Conservation (phyloP, 2,888 invertebrate genomes). For the Chirona hameri region DNA sequence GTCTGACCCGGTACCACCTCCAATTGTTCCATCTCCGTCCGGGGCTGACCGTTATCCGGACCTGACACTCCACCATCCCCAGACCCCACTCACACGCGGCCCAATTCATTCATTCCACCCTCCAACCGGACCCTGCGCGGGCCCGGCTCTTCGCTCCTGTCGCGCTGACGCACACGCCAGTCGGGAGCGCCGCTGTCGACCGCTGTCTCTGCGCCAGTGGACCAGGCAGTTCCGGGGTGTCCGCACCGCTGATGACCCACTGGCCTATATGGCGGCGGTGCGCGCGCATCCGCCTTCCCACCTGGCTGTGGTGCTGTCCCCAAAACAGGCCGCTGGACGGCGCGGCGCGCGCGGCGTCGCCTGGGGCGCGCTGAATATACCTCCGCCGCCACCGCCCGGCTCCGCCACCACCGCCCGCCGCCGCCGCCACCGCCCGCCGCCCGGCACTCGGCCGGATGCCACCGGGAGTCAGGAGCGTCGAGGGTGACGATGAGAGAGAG, state of each 20-base stretch:
- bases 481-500: too few species aligned
- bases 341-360: neutral
- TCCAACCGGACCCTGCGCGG: neutral
- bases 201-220: neutral
- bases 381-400: neutral
- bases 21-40: neutral
- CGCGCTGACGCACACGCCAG: too few species aligned
- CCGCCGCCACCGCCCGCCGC: neutral
- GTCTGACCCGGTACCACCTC: neutral
- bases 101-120: neutral
- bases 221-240: neutral
- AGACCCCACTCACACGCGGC: neutral
- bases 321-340: neutral
- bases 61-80: neutral
- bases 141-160: too few species aligned
- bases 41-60: neutral
- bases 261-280: neutral
- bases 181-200: too few species aligned
- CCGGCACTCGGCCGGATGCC: neutral
- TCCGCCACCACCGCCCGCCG: neutral
- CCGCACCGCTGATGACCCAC: neutral
- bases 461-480: too few species aligned
- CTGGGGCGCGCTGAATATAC: neutral
- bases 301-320: neutral
- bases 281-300: constrained; percentile 13